A percentile compares a stretch with the other conserved stretches of the same genome.
phyloP scores from a whole-genome alignment of 2,113 vertebrate species.

The Saimiri boliviensis region DNA sequence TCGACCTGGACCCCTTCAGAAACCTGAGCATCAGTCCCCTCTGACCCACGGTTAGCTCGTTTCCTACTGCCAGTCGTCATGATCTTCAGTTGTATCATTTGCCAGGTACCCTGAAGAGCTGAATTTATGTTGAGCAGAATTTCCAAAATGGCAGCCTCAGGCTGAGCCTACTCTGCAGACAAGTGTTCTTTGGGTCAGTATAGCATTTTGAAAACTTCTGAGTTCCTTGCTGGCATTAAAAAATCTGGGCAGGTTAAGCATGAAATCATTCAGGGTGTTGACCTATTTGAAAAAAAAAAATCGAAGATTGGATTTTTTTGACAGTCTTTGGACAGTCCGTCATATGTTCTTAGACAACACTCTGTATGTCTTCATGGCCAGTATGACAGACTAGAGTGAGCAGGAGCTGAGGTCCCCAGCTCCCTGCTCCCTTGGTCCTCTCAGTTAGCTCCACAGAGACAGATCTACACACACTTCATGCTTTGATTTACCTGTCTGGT shows the following conservation, averaged over 20 bases:
- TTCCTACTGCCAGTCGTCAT: too few relatives aligned
- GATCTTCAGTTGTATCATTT: background rate
- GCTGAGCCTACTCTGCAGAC: background rate
- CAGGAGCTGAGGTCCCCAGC: background rate
- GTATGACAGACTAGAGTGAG: too few relatives aligned
- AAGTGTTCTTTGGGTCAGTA: background rate
- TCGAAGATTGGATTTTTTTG: background rate
- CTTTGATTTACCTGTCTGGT: background rate
- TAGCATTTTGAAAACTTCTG: background rate
- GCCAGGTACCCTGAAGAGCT: background rate
- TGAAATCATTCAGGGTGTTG: background rate
- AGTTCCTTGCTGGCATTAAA: background rate
- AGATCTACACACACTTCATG: background rate
- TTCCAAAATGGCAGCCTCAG: background rate
- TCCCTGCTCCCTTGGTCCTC: background rate
- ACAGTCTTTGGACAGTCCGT: too few relatives aligned
- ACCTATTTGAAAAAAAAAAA: background rate
- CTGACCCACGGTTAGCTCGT: rapidly evolving
- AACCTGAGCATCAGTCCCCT: background rate
- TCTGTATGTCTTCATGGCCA: background rate
- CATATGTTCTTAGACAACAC: too few relatives aligned
- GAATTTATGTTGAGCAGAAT: background rate
- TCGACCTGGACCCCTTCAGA: background rate
- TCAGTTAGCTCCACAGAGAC: rapidly evolving
- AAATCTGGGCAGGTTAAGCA: background rate